These are phyloP conservation scores for Apotomis capreana DNA, from an alignment of 2,888 invertebrate species.

Conservation along the genomic window DNA sequence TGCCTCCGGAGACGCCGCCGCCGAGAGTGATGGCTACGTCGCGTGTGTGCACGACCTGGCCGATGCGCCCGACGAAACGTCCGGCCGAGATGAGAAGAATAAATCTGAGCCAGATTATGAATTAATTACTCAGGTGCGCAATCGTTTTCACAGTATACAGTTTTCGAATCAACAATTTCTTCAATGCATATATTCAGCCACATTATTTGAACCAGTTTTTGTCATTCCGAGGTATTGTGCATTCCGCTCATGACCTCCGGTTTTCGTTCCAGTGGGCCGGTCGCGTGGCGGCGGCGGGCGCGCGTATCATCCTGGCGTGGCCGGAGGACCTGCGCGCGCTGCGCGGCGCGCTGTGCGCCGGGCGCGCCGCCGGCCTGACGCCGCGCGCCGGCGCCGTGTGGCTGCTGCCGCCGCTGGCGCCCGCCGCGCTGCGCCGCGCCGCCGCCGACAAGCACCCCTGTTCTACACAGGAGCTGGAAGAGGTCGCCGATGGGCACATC, in stretches of 20 bases:
- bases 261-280: slow-evolving; percentile 60
- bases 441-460: slow-evolving; percentile 85
- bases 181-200: too few species aligned
- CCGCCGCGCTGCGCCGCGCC: slow-evolving; percentile 84
- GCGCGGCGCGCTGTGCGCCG: slow-evolving; percentile 92
- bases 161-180: too few species aligned
- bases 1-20: slow-evolving; percentile 44
- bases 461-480: slow-evolving; percentile 59
- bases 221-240: too few species aligned
- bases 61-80: not conserved
- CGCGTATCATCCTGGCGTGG: slow-evolving; percentile 91
- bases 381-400: slow-evolving; percentile 90
- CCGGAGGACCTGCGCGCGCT: slow-evolving; percentile 89
- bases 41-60: slow-evolving; percentile 1
- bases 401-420: slow-evolving; percentile 91
- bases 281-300: slow-evolving; percentile 67
- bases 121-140: slow-evolving; percentile 40
- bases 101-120: slow-evolving; percentile 51
- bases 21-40: not conserved
- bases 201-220: too few species aligned
- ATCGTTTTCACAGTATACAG: too few species aligned
- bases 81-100: not conserved
- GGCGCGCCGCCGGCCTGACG: slow-evolving; percentile 87
- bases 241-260: not conserved
- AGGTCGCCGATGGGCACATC: slow-evolving; percentile 58